A percentile compares a stretch with the other conserved stretches of the same genome.
These are phyloP conservation scores for Lanistes nyassanus DNA, from an alignment of 1,140 invertebrate species.

Conservation along the genomic window DNA sequence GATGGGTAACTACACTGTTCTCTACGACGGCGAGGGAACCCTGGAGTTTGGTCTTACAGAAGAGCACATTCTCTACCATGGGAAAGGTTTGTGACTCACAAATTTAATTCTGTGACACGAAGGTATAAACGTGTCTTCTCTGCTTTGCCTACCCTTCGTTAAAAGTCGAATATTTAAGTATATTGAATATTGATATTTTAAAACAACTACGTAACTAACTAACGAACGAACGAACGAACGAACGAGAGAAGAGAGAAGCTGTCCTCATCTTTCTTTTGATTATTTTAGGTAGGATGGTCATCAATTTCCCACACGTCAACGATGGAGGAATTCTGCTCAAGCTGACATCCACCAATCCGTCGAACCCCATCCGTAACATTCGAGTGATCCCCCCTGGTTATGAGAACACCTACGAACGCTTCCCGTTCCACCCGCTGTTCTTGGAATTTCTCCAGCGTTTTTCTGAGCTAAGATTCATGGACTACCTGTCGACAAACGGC, in stretches of 20 bases:
- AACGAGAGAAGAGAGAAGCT: too few species aligned
- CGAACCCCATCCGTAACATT: slow-evolving; percentile 47
- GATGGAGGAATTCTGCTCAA: slow-evolving; percentile 39
- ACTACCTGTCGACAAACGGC: slow-evolving; percentile 45
- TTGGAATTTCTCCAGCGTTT: slow-evolving; percentile 45
- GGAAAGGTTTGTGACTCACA: slow-evolving; percentile 34
- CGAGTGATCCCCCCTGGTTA: slow-evolving; percentile 46
- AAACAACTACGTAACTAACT: too few species aligned
- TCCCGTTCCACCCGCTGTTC: slow-evolving; percentile 50
- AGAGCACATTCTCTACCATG: slow-evolving; percentile 30
- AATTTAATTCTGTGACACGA: too few species aligned
- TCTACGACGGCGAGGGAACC: slow-evolving; percentile 53
- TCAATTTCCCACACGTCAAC: slow-evolving; percentile 31
- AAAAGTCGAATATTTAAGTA: too few species aligned
- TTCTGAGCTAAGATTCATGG: slow-evolving; percentile 48
- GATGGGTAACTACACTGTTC: slow-evolving; percentile 43
- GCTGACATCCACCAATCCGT: slow-evolving; percentile 40
- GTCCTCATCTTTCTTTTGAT: too few species aligned
- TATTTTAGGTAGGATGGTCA: slow-evolving; percentile 37
- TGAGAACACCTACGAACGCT: slow-evolving; percentile 44
- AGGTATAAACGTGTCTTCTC: too few species aligned
- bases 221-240: too few species aligned
- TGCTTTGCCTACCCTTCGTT: too few species aligned
- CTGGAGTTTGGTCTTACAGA: slow-evolving; percentile 36
- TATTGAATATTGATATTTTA: too few species aligned